These are phyloP conservation scores for Molossus alvarezi DNA, from an alignment of 2,797 vertebrate genomes.

Conservation along the genomic window DNA sequence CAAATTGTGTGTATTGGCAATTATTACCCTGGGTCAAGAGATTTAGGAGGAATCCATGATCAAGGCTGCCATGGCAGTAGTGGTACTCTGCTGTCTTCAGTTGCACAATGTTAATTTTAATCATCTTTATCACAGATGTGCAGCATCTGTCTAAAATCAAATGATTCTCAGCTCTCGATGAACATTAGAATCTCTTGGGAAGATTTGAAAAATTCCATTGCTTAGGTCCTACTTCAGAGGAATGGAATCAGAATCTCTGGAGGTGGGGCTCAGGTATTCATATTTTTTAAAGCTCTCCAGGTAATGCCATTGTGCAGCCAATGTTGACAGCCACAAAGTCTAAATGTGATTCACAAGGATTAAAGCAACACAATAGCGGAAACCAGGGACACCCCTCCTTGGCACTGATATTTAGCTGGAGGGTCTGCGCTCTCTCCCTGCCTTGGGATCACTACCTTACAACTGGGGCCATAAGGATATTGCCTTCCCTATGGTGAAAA, in stretches of 20 bases:
- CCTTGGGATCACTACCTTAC: neutral
- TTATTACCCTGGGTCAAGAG: conserved; percentile 56
- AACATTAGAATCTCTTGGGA: conserved; percentile 25
- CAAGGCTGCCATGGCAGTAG: neutral
- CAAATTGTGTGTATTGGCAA: conserved; percentile 51
- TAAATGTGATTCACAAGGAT: conserved; percentile 56
- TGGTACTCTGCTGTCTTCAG: neutral
- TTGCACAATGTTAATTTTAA: conserved; percentile 27
- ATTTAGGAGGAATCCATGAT: conserved; percentile 57
- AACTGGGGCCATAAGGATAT: neutral
- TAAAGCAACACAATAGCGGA: neutral
- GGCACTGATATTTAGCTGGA: conserved; percentile 22
- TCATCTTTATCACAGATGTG: conserved; percentile 62
- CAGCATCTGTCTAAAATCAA: conserved; percentile 68
- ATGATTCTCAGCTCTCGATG: neutral
- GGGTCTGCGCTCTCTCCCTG: neutral
- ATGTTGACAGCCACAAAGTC: neutral
- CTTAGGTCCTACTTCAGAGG: neutral
- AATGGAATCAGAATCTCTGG: conserved; percentile 43
- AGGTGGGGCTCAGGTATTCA: neutral
- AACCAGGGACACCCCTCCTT: neutral
- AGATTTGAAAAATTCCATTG: conserved; percentile 44
- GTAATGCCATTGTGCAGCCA: neutral
- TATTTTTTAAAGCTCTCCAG: conserved; percentile 13
- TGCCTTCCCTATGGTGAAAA: neutral